Evolutionary conservation across 2,113 vertebrate species (phyloP), one percentile per base, ranked within the genome.

Genomic region (Macaca nemestrina): DNA sequence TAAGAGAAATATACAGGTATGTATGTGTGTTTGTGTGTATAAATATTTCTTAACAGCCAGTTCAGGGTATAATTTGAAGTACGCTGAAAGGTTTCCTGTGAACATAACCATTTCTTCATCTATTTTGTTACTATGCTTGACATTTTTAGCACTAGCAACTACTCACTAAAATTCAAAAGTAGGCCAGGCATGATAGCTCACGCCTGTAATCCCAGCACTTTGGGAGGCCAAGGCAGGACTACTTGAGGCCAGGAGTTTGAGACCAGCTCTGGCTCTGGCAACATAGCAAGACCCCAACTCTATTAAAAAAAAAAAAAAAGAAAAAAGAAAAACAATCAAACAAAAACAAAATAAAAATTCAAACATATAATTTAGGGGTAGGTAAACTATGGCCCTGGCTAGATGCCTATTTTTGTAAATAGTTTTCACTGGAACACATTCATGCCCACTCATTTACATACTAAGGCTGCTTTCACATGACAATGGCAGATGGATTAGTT

Each of bases 1-100:
- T 91, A 25, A 40, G 17, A 70, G 12, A 64, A 64, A 64, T 30
- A 64, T 64, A 64, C 61, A 14, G 6, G 61, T 64, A 14, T 6
- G 27, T 64, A 14, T 6, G 61, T 14, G 27, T 64, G 59, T 10
- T 4, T 27, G 59, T 61, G 25, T 30, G 59, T 30, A 76, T 16
- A 45, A 8, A 48, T 48, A 78, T 67, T 90, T 94, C 50, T 43
- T 95, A 90, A 94, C 14, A 92, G 57, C 59, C 38, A 96, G n/a
- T 35, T 76, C 22, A 50, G 27, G 13, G 13, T 43, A n/a, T 75
- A 73, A 91, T 64, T n/a, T 70, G 35, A 81, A 88, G 38, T 35
- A 17, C 73, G 27, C 38, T 70, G 12, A 68, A 90, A 93, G 18
- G n/a, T 72, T 76, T 93, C 45, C 20, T 23, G 27, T 67, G 78